Evolutionary conservation across 2,888 invertebrate genomes (phyloP).

Genomic region (Petrolisthes cinctipes): DNA sequence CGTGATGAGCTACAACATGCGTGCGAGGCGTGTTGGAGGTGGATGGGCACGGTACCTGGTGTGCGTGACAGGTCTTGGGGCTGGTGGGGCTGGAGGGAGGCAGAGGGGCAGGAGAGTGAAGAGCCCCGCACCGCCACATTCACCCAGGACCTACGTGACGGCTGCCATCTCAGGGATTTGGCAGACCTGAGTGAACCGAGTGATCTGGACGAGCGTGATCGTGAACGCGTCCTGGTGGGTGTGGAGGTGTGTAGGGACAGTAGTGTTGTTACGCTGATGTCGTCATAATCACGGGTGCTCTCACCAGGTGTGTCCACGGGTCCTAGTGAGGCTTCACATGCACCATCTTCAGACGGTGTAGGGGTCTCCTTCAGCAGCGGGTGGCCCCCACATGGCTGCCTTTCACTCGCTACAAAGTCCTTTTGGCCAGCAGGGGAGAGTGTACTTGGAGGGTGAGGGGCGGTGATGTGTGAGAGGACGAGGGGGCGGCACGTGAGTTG

Average conservation of each 20-base stretch:
- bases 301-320: constrained; percentile 27
- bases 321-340: not conserved
- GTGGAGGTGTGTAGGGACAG: constrained; percentile 48
- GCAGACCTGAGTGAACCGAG: constrained; percentile 14
- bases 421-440: not conserved
- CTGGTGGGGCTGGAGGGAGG: constrained; percentile 13
- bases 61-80: not conserved
- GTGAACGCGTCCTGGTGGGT: constrained; percentile 27
- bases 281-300: constrained; percentile 53
- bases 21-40: not conserved
- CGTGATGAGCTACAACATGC: too few relatives aligned
- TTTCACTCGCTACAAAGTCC: constrained; percentile 1
- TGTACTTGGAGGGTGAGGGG: too few relatives aligned
- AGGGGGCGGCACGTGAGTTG: constrained; percentile 2
- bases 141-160: constrained; percentile 41
- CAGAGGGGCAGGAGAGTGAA: constrained; percentile 15
- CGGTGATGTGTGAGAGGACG: not conserved
- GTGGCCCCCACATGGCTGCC: not conserved
- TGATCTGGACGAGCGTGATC: constrained; percentile 5
- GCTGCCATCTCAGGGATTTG: constrained; percentile 10
- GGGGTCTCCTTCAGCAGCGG: not conserved
- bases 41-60: not conserved
- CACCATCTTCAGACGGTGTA: not conserved
- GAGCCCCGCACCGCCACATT: constrained; percentile 24
- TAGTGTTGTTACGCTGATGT: constrained; percentile 56